Evolutionary conservation across 2,113 vertebrate genomes (phyloP).

Genomic region (Saccopteryx leptura): DNA sequence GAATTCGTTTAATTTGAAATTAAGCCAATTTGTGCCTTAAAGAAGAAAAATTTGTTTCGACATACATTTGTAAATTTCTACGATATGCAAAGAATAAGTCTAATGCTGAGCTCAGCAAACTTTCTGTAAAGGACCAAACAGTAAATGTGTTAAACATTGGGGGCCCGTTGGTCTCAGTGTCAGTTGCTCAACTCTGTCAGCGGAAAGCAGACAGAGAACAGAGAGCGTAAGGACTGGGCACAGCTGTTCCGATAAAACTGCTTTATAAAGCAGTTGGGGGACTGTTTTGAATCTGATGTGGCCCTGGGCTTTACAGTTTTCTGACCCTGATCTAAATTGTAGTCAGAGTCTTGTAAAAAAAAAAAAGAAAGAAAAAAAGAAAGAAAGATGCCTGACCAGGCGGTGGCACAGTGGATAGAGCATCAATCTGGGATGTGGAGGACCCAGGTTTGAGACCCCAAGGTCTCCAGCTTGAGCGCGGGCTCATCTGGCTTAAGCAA

Average conservation of each 20-base stretch:
- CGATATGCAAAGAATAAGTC: not conserved
- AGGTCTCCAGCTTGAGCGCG: no score
- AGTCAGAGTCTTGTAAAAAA: not conserved
- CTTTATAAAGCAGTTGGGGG: not conserved
- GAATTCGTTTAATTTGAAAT: not conserved
- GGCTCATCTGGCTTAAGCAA: no score
- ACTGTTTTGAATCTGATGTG: not conserved
- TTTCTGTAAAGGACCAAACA: not conserved
- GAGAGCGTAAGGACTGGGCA: not conserved
- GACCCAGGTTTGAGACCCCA: no score
- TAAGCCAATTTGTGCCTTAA: not conserved
- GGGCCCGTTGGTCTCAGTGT: not conserved
- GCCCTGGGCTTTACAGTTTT: not conserved
- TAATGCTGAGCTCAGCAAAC: not conserved
- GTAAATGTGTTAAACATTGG: not conserved
- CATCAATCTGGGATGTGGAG: no score
- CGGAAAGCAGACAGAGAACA: not conserved
- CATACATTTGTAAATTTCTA: not conserved
- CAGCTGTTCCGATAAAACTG: not conserved
- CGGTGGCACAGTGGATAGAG: no score
- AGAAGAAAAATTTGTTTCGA: not conserved
- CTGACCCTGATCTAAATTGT: not conserved
- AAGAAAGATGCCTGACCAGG: no score
- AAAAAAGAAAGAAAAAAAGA: no score
- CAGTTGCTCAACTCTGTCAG: not conserved